phyloP scores from a whole-genome alignment of 92 coral and sea anemone species.

The Chrysogorgia sp. region DNA sequence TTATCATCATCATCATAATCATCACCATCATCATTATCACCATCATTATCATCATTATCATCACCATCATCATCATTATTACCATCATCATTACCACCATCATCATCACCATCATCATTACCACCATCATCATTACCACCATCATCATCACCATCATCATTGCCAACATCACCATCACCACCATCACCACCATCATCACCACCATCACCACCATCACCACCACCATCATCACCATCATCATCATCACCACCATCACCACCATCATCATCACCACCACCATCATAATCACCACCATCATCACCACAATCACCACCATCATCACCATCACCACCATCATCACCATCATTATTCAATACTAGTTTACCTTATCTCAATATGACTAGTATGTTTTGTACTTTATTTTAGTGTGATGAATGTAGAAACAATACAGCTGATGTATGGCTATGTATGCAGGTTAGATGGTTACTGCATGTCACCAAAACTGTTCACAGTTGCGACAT shows the following conservation, averaged over 20 bases:
- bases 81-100: not conserved
- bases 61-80: not conserved
- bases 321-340: not conserved
- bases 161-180: not conserved
- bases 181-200: constrained; percentile 1
- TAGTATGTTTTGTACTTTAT: not conserved
- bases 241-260: not conserved
- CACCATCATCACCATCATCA: not conserved
- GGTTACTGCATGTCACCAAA: not conserved
- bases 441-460: constrained; percentile 89
- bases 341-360: not conserved
- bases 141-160: not conserved
- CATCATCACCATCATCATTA: not conserved
- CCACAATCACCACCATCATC: not conserved
- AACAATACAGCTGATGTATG: constrained; percentile 75
- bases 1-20: not conserved
- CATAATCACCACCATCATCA: too few relatives aligned
- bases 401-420: constrained; percentile 74
- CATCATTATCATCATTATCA: not conserved
- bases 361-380: not conserved
- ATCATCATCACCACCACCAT: not conserved
- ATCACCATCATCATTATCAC: not conserved
- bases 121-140: not conserved
- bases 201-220: not conserved
- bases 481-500: not conserved